Evolutionary conservation across 2,888 invertebrate species (phyloP).

Genomic region (Leuctra nigra): DNA sequence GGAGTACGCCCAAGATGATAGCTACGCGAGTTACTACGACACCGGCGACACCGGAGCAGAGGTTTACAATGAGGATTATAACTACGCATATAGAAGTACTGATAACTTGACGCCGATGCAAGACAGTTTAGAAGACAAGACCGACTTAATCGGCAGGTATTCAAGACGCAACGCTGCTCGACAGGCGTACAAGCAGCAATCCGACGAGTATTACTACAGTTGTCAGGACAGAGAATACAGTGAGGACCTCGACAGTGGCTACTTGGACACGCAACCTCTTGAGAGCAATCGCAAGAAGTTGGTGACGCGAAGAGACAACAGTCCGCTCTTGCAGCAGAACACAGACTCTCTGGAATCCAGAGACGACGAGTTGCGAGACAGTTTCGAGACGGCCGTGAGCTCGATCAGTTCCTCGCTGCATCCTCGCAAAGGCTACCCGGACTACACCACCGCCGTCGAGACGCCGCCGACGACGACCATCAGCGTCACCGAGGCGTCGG

Average conservation of each 20-base stretch:
- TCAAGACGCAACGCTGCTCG: not conserved
- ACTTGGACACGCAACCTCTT: constrained; percentile 31
- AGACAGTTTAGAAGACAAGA: constrained; percentile 26
- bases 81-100: constrained; percentile 62
- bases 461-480: constrained; percentile 21
- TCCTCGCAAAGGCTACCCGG: constrained; percentile 36
- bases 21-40: constrained; percentile 14
- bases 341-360: constrained; percentile 49
- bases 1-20: constrained; percentile 22
- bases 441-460: constrained; percentile 34
- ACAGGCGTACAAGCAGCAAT: constrained; percentile 31
- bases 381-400: constrained; percentile 49
- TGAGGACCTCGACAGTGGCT: constrained; percentile 29
- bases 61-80: constrained; percentile 60
- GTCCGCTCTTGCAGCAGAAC: constrained; percentile 42
- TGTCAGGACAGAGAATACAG: constrained; percentile 34
- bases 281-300: constrained; percentile 33
- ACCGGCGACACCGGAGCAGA: constrained; percentile 27
- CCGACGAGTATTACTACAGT: constrained; percentile 31
- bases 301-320: constrained; percentile 37
- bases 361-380: constrained; percentile 49
- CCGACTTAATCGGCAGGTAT: not conserved
- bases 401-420: constrained; percentile 41
- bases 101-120: constrained; percentile 48
- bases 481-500: constrained; percentile 1